Evolutionary conservation across 2,113 vertebrate species (phyloP), one percentile per base, ranked within the genome.

Genomic region (Talpa occidentalis): DNA sequence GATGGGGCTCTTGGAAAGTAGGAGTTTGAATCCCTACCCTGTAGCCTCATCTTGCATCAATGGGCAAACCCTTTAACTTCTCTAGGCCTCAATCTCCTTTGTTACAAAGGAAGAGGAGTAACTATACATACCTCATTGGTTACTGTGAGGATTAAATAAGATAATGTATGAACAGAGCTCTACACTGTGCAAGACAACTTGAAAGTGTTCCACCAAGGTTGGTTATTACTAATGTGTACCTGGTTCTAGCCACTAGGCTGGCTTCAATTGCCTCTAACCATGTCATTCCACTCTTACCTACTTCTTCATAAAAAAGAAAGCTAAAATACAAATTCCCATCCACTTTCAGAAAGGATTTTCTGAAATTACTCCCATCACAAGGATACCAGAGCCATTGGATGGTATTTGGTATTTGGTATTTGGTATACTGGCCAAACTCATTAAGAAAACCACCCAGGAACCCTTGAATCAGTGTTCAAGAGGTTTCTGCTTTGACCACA

Each of bases 141-240:
- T 14, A 11, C 3, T 19, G 8, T 21, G 64, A 83, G 32, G 32
- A 44, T 26, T 66, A 54, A 56, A 40, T 12, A 44, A 80, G 40
- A 35, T 21, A 0, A 26, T 2, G 0, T 14, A 6, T 21, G n/a
- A 28, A 6, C 44, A 47, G 56, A 6, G 2, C 47, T 17, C 4
- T 15, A 52, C 6, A 0, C 49, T 1, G 5, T 24, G 32, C 62
- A 44, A 24, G 26, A 56, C 4, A 8, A 3, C 52, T 37, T 0
- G 1, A 32, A 40, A 14, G 49, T 1, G 3, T 24, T 0, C 0
- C 6, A 0, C 0, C 2, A 47, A 2, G 6, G 5, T 0, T 24
- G 12, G 10, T 2, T 17, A 15, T 1, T 17, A 10, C 9, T 66
- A 17, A 62, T 30, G 35, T 1, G 47, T 8, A 32, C 69, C 74